Percentiles rank a stretch among this genome's conserved stretches.
These are phyloP conservation scores for Fregetta grallaria DNA, from an alignment of 2,113 vertebrate species.

Conservation along the genomic window DNA sequence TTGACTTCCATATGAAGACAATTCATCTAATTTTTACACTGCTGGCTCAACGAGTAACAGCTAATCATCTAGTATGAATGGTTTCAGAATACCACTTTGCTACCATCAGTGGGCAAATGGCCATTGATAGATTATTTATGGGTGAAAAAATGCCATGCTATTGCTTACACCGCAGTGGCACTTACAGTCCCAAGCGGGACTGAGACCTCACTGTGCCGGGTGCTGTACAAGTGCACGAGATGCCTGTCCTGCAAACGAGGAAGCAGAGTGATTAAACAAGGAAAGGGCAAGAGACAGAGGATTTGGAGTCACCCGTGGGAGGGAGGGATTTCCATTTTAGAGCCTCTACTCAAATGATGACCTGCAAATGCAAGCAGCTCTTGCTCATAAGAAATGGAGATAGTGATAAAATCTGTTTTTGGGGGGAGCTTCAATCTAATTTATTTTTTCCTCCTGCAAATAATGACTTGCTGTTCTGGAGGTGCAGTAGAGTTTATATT, in stretches of 20 bases:
- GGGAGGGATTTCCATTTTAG: background rate
- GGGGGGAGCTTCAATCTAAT: background rate
- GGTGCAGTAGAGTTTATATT: background rate
- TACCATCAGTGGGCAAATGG: background rate
- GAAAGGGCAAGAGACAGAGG: background rate
- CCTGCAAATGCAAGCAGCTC: background rate
- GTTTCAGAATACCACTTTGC: background rate
- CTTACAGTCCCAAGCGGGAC: background rate
- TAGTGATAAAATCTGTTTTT: background rate
- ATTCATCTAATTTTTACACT: background rate
- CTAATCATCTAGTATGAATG: background rate
- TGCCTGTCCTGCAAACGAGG: background rate
- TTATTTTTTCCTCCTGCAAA: background rate
- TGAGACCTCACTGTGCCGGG: rapidly evolving
- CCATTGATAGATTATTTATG: too few species aligned
- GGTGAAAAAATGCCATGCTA: background rate
- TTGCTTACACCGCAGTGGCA: rapidly evolving
- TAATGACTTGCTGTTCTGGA: background rate
- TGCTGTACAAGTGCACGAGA: background rate
- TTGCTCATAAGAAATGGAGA: background rate
- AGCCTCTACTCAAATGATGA: background rate
- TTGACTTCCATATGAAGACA: background rate
- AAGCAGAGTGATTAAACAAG: background rate
- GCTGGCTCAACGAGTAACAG: background rate
- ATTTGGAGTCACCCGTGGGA: background rate